Evolutionary conservation across 2,888 invertebrate genomes (phyloP), one percentile per base, ranked within the genome.

Genomic region (Brachypalpus laphriformis): DNA sequence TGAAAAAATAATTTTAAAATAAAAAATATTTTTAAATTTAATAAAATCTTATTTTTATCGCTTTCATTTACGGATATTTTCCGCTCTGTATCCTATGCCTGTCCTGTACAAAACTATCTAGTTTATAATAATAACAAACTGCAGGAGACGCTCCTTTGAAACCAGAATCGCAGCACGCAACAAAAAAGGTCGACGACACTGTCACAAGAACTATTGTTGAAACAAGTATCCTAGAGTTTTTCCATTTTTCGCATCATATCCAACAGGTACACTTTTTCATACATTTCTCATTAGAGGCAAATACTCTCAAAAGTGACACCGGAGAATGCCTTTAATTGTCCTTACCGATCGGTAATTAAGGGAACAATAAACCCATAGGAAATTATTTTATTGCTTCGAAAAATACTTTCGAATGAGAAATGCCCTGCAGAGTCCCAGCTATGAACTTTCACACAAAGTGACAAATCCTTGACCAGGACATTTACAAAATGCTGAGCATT

Each of bases 361-460:
- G 3, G 0, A 9, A 74, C 49, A 80, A 70, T 16, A 20, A 8
- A 20, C 20, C 40, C 45, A 45, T 57, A 51, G 81, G 25, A 28
- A 25, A 14, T 18, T 3, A 18, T 49, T 63, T 66, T 40, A 56
- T 59, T 54, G 31, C 20, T 42, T 59, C 22, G 8, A 28, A 56
- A 72, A 82, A 31, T 74, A 63, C 68, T 56, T 78, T 83, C 56
- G 7, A 68, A 74, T 74, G 61, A 78, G 47, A 37, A 40, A 25
- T 16, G 8, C 47, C 42, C 77, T 31, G 71, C 66, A 61, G 82
- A 42, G 47, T 16, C 5, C 6, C 8, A 18, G 25, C 37, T 18
- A 56, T 20, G 3, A 54, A 65, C 66, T 37, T 40, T 40, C 51
- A 78, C 49, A 77, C 45, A 25, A 28, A 54, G n/a, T 14, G 72